These are phyloP conservation scores for Rotaria macrura DNA, from an alignment of 2,888 invertebrate species.

Conservation along the genomic window DNA sequence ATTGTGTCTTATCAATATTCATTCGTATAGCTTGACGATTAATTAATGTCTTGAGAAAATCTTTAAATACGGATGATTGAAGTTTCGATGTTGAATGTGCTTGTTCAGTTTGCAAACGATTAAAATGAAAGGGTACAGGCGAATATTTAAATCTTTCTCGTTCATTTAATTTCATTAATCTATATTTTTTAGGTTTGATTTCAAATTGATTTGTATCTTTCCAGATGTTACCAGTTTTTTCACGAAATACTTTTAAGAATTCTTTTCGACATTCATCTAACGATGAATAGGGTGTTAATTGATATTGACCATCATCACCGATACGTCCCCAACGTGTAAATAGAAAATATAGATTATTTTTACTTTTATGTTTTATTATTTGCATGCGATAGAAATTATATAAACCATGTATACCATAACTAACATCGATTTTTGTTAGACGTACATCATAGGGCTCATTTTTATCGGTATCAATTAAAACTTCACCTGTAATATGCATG, in stretches of 20 bases:
- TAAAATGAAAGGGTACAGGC: conserved; percentile 16
- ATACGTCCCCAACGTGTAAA: conserved; percentile 52
- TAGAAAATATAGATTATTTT: conserved; percentile 45
- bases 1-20: conserved; percentile 37
- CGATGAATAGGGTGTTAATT: conserved; percentile 45
- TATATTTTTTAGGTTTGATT: conserved; percentile 24
- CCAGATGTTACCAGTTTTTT: conserved; percentile 50
- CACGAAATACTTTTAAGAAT: conserved; percentile 48
- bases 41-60: not conserved
- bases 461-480: conserved; percentile 21
- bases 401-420: conserved; percentile 46
- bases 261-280: conserved; percentile 47
- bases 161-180: conserved; percentile 23
- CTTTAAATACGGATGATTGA: not conserved
- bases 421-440: conserved; percentile 47
- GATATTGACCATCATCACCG: conserved; percentile 43
- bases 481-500: conserved; percentile 21
- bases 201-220: conserved; percentile 34
- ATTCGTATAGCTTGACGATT: not conserved
- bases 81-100: conserved; percentile 10
- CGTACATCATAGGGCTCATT: conserved; percentile 41
- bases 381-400: conserved; percentile 52
- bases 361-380: conserved; percentile 41
- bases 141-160: conserved; percentile 14
- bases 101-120: not conserved